A percentile compares a stretch with the other conserved stretches of the same genome.
Evolutionary conservation across 2,888 invertebrate species (phyloP).

Genomic region (Eledona agricola): DNA sequence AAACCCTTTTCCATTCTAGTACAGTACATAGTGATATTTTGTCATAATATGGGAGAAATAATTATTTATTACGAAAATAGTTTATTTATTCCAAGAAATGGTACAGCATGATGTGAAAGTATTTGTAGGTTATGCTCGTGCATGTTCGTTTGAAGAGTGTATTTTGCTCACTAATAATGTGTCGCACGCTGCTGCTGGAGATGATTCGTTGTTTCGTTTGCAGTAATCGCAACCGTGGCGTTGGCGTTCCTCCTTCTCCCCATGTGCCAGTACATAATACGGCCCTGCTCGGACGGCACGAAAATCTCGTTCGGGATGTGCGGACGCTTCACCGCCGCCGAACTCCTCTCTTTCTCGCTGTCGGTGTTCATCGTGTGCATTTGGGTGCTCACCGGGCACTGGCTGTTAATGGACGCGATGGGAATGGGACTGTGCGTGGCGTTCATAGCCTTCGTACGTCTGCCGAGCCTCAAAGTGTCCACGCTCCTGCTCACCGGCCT

Average conservation of each 20-base stretch:
- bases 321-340: constrained; percentile 94
- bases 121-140: too few species aligned
- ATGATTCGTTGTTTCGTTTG: constrained; percentile 37
- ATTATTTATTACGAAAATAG: too few species aligned
- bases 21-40: too few species aligned
- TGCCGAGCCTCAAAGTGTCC: constrained; percentile 95
- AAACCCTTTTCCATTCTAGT: too few species aligned
- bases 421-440: constrained; percentile 98
- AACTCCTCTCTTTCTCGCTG: constrained; percentile 90
- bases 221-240: constrained; percentile 96
- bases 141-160: too few species aligned
- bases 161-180: too few species aligned
- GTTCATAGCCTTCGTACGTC: constrained; percentile 94
- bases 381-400: constrained; percentile 98
- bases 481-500: constrained; percentile 92
- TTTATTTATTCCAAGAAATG: too few species aligned
- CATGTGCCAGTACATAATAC: constrained; percentile 95
- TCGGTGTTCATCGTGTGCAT: constrained; percentile 94
- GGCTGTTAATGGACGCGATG: constrained; percentile 99
- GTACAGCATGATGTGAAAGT: too few species aligned
- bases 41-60: too few species aligned
- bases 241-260: constrained; percentile 95
- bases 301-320: constrained; percentile 90
- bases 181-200: too few species aligned
- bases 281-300: constrained; percentile 83